Percentiles rank a stretch among this genome's conserved stretches.
phyloP scores from a whole-genome alignment of 2,888 invertebrate species.

The Ectemnius cavifrons region DNA sequence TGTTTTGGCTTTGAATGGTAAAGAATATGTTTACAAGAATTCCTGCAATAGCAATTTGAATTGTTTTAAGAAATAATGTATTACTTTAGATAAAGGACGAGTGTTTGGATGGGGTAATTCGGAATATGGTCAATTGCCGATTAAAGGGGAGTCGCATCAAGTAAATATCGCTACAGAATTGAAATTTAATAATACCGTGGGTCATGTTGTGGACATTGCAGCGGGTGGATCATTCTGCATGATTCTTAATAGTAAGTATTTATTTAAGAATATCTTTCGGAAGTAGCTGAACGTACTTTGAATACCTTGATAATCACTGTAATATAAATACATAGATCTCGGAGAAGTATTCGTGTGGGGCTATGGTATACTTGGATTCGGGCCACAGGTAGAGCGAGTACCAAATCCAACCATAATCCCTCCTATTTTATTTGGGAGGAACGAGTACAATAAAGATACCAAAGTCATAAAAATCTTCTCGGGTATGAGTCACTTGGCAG shows the following conservation, averaged over 20 bases:
- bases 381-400: slow-evolving; percentile 86
- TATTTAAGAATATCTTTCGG: background rate
- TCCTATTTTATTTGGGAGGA: slow-evolving; percentile 89
- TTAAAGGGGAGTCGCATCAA: slow-evolving; percentile 82
- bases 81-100: slow-evolving; percentile 87
- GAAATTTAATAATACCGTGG: slow-evolving; percentile 83
- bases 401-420: slow-evolving; percentile 87
- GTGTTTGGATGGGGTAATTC: slow-evolving; percentile 98
- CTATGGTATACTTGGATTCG: slow-evolving; percentile 93
- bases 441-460: slow-evolving; percentile 87
- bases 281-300: background rate
- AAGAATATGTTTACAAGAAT: slow-evolving; percentile 47
- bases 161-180: slow-evolving; percentile 85
- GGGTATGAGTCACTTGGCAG: slow-evolving; percentile 89
- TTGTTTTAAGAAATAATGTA: slow-evolving; percentile 28
- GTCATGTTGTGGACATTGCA: slow-evolving; percentile 89
- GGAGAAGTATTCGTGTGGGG: slow-evolving; percentile 97
- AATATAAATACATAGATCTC: slow-evolving; percentile 80
- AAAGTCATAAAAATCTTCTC: slow-evolving; percentile 81
- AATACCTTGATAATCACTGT: slow-evolving; percentile 2
- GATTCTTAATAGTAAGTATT: slow-evolving; percentile 85
- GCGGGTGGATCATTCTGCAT: slow-evolving; percentile 93
- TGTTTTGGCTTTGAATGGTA: slow-evolving; percentile 92
- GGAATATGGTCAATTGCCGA: slow-evolving; percentile 92
- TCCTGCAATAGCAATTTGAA: slow-evolving; percentile 28